phyloP scores from a whole-genome alignment of 2,888 invertebrate species.

The Lobophora halterata region DNA sequence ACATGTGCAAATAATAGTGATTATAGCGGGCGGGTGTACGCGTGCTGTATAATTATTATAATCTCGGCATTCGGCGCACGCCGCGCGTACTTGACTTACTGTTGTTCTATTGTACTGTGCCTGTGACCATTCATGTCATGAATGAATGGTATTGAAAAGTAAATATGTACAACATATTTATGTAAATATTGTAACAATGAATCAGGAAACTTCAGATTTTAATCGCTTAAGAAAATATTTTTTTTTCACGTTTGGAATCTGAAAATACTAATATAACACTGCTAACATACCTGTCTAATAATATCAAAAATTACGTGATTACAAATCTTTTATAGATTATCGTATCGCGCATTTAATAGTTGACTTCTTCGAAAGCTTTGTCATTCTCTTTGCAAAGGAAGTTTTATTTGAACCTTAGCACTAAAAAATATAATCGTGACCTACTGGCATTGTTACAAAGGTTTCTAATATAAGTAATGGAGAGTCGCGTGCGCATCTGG shows the following conservation, averaged over 20 bases:
- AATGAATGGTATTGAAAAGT: slow-evolving; percentile 17
- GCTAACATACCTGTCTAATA: no score
- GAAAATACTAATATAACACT: no score
- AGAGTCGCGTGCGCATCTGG: slow-evolving; percentile 63
- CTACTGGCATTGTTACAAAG: slow-evolving; percentile 10
- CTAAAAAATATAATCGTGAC: slow-evolving; percentile 5
- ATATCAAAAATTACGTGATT: no score
- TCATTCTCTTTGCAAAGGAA: no score
- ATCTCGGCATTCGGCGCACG: slow-evolving; percentile 53
- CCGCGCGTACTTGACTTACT: slow-evolving; percentile 33
- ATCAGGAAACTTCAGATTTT: no score
- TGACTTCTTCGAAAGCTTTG: no score
- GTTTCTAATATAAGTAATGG: slow-evolving; percentile 11
- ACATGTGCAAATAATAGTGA: slow-evolving; percentile 78
- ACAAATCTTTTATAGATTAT: no score
- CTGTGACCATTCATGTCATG: slow-evolving; percentile 23
- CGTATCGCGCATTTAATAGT: no score
- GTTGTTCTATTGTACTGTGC: slow-evolving; percentile 34
- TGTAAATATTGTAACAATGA: no score
- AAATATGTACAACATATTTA: not conserved
- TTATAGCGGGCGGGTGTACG: slow-evolving; percentile 59
- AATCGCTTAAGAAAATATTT: no score
- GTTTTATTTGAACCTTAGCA: no score
- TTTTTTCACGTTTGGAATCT: no score
- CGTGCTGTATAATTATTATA: slow-evolving; percentile 77